Conservation (phyloP, 1,140 invertebrate genomes). For the Wasmannia auropunctata region DNA sequence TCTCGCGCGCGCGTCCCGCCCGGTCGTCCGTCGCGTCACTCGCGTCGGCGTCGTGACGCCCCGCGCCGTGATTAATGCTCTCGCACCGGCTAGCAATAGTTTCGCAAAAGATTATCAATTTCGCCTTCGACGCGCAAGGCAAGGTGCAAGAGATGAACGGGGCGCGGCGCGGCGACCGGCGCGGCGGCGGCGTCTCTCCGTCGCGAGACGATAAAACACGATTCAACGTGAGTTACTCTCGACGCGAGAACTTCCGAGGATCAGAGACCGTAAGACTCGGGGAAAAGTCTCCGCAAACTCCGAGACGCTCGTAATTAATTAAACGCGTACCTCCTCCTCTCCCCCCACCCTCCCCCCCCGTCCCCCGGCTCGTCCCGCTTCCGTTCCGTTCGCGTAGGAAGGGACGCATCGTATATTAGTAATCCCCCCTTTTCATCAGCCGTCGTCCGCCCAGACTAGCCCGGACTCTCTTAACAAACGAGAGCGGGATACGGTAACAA, state of each 20-base stretch:
- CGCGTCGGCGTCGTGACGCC: neutral
- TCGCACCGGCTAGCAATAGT: slow-evolving; percentile 31
- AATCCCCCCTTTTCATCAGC: slow-evolving; percentile 59
- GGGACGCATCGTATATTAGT: slow-evolving; percentile 39
- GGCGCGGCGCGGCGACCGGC: too few relatives aligned
- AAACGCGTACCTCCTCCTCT: slow-evolving; percentile 19
- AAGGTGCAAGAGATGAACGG: neutral
- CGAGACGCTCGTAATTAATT: slow-evolving; percentile 58
- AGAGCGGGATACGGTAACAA: neutral
- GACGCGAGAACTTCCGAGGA: neutral
- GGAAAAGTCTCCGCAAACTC: slow-evolving; percentile 54
- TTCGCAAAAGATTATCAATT: slow-evolving; percentile 59
- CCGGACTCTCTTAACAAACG: slow-evolving; percentile 8
- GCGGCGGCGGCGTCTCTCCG: slow-evolving; percentile 16
- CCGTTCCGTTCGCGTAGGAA: neutral
- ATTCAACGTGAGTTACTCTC: slow-evolving; percentile 47
- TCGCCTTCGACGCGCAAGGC: slow-evolving; percentile 53
- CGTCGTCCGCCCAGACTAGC: slow-evolving; percentile 5
- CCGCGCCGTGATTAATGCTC: slow-evolving; percentile 43
- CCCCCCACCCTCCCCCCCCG: neutral
- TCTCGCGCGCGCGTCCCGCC: neutral
- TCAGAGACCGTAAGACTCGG: slow-evolving; percentile 8
- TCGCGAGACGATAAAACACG: slow-evolving; percentile 52
- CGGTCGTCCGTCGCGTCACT: neutral
- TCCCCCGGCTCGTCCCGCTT: too few relatives aligned